Conservation (phyloP, 37 sponge, comb jelly and placozoan species). For the Diacarnus erythraeanus region DNA sequence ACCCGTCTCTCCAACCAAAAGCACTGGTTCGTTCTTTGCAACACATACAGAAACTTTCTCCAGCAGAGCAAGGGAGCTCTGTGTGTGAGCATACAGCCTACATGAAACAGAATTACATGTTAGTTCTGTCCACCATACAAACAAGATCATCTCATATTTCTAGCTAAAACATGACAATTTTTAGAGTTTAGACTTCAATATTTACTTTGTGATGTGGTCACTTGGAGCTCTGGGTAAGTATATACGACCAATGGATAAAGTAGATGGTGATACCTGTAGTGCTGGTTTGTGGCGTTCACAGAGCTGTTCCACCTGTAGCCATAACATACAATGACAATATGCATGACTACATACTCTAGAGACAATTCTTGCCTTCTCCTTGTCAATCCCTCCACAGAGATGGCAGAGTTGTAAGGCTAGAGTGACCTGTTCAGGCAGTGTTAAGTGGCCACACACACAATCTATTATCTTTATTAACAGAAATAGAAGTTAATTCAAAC, state of each 20-base stretch:
- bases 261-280: slow-evolving; percentile 26
- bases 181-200: neutral
- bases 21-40: slow-evolving; percentile 83
- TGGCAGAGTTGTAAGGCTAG: slow-evolving; percentile 20
- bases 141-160: neutral
- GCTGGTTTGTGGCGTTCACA: slow-evolving; percentile 53
- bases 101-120: neutral
- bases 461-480: slow-evolving; percentile 66
- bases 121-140: neutral
- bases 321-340: neutral
- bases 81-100: slow-evolving; percentile 80
- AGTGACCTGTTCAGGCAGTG: neutral
- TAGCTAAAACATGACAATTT: neutral
- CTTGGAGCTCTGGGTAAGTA: slow-evolving; percentile 16
- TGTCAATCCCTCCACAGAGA: slow-evolving; percentile 49
- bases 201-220: slow-evolving; percentile 1
- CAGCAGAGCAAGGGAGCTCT: slow-evolving; percentile 71
- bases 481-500: too few species aligned
- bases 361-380: slow-evolving; percentile 32
- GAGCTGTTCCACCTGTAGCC: slow-evolving; percentile 56
- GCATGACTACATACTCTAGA: neutral
- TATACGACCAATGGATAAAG: slow-evolving; percentile 56
- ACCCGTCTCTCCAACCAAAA: slow-evolving; percentile 97
- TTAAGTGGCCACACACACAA: slow-evolving; percentile 32
- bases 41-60: slow-evolving; percentile 87